phyloP scores from a whole-genome alignment of 2,113 vertebrate genomes.

The Alethe diademata region DNA sequence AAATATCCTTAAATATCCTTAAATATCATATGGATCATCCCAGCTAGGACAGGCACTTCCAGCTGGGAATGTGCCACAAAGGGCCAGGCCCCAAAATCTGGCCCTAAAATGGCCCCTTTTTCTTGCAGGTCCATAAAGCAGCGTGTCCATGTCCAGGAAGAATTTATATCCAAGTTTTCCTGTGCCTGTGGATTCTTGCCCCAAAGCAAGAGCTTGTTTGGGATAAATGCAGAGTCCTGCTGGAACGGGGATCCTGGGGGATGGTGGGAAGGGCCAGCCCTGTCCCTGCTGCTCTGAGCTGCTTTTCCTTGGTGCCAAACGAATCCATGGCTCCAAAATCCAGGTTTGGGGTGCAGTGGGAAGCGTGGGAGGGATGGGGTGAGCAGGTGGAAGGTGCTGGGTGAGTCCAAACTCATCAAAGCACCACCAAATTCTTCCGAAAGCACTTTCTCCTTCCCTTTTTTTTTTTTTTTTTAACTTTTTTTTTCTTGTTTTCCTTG shows the following conservation, averaged over 20 bases:
- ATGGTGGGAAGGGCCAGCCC: background rate
- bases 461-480: too few species aligned
- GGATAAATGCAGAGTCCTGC: background rate
- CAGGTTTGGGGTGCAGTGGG: rapidly evolving
- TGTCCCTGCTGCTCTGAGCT: background rate
- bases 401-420: background rate
- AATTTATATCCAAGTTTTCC: background rate
- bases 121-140: background rate
- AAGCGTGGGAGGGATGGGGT: background rate
- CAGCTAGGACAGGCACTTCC: background rate
- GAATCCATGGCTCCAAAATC: background rate
- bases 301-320: rapidly evolving
- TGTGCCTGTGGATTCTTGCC: background rate
- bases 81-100: background rate
- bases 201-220: background rate
- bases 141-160: rapidly evolving
- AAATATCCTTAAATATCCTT: background rate
- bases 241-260: rapidly evolving
- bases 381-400: background rate
- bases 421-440: background rate
- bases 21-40: background rate
- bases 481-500: background rate
- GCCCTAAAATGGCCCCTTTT: background rate
- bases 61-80: background rate
- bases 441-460: background rate